These are phyloP conservation scores for Bombus waltoni DNA, from an alignment of 1,140 invertebrate species.

Conservation along the genomic window DNA sequence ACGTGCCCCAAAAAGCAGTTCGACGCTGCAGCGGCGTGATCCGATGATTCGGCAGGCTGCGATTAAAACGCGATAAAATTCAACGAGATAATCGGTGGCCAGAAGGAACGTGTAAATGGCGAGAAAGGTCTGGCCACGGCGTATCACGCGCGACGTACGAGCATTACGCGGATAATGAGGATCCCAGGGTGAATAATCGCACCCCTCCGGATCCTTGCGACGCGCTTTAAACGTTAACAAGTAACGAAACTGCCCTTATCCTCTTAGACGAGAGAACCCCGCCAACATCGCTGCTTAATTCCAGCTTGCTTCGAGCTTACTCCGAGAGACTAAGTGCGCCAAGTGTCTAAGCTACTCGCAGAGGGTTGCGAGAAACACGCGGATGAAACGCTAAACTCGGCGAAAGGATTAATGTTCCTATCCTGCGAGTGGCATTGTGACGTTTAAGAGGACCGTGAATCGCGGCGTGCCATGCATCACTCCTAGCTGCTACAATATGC, in stretches of 20 bases:
- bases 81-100: too few relatives aligned
- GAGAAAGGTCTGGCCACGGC: background rate
- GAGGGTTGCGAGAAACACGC: background rate
- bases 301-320: background rate
- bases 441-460: constrained; percentile 55
- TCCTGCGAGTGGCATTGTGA: constrained; percentile 52
- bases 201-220: background rate
- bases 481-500: constrained; percentile 26
- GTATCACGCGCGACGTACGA: background rate
- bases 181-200: constrained; percentile 27
- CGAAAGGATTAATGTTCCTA: constrained; percentile 56
- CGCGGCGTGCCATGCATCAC: constrained; percentile 52
- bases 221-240: constrained; percentile 22
- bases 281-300: background rate
- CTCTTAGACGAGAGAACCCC: constrained; percentile 21
- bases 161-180: constrained; percentile 20
- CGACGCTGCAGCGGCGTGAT: too few relatives aligned
- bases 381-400: constrained; percentile 30
- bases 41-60: too few relatives aligned
- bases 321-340: background rate
- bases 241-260: constrained; percentile 40
- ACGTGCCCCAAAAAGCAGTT: too few relatives aligned
- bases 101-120: too few relatives aligned
- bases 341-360: constrained; percentile 30
- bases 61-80: too few relatives aligned